Evolutionary conservation across 1,140 invertebrate species (phyloP).

Genomic region (Rhopalosiphum padi): DNA sequence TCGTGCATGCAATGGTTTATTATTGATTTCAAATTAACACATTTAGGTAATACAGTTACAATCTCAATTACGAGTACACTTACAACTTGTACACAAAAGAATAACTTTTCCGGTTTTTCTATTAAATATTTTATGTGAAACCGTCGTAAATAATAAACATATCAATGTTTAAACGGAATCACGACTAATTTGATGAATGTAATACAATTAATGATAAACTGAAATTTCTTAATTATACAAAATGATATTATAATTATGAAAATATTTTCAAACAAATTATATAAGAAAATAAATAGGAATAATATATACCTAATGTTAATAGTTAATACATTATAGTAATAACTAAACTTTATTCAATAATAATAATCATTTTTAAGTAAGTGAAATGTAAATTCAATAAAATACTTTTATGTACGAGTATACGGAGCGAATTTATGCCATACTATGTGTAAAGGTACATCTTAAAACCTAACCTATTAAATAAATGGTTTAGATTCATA

Average conservation of each 20-base stretch:
- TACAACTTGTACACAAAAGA: neutral
- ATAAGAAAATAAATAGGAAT: neutral
- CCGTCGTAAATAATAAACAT: neutral
- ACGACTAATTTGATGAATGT: neutral
- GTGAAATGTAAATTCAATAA: neutral
- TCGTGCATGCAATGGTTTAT: too few relatives aligned
- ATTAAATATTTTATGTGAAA: neutral
- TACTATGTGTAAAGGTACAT: neutral
- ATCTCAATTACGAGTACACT: too few relatives aligned
- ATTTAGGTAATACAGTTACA: too few relatives aligned
- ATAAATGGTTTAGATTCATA: conserved; percentile 42
- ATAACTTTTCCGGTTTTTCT: neutral
- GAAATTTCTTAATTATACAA: neutral
- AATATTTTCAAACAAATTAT: neutral
- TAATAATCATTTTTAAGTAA: neutral
- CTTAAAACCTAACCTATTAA: conserved; percentile 30
- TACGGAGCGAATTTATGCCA: neutral
- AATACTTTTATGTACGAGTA: neutral
- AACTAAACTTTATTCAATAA: neutral
- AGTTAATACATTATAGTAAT: neutral
- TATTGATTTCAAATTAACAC: too few relatives aligned
- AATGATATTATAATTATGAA: neutral
- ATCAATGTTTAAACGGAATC: neutral
- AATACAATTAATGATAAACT: neutral
- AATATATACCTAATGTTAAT: neutral